Percentiles rank a stretch among this genome's conserved stretches.
Evolutionary conservation across 2,113 vertebrate genomes (phyloP).

Genomic region (Heterochromis multidens): DNA sequence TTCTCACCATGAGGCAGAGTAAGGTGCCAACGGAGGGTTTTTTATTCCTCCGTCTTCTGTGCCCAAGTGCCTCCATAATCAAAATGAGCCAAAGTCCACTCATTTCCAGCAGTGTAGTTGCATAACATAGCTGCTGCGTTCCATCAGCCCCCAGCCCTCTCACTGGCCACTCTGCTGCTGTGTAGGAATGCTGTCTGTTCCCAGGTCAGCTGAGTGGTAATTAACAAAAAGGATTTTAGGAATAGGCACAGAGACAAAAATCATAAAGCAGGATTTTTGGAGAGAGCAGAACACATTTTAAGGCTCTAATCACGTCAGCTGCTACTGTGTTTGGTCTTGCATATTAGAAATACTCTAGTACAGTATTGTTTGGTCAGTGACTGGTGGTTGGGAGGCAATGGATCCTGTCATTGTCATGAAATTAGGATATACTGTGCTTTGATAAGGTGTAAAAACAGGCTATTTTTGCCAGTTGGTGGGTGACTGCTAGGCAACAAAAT

Average conservation of each 20-base stretch:
- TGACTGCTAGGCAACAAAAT: background rate
- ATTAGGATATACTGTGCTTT: background rate
- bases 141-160: background rate
- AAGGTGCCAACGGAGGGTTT: background rate
- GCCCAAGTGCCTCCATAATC: constrained; percentile 28
- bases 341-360: background rate
- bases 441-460: background rate
- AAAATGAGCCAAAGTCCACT: background rate
- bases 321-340: background rate
- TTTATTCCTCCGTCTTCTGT: background rate
- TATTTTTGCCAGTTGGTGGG: background rate
- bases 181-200: background rate
- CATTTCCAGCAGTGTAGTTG: background rate
- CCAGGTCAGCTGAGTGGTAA: background rate
- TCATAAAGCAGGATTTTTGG: background rate
- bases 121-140: background rate
- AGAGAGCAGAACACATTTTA: background rate
- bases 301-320: fast-evolving
- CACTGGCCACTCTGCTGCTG: background rate
- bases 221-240: background rate
- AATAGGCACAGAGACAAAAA: background rate
- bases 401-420: background rate
- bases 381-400: background rate
- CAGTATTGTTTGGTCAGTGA: background rate
- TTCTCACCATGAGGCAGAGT: constrained; percentile 61